These are phyloP conservation scores for Seriola aureovittata DNA, from an alignment of 2,113 vertebrate genomes.

Conservation along the genomic window DNA sequence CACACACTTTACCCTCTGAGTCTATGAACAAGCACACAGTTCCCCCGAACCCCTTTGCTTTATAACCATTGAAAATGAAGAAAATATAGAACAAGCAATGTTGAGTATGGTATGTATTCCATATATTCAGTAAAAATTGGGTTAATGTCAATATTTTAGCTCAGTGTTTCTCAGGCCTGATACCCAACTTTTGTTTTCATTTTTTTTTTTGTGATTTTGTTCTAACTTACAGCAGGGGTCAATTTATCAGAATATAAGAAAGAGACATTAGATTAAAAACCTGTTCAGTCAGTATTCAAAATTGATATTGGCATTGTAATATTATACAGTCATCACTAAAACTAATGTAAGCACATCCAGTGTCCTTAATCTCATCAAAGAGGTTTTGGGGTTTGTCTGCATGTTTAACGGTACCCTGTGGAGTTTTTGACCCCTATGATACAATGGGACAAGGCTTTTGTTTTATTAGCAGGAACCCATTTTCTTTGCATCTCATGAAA, in stretches of 20 bases:
- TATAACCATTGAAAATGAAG: slow-evolving; percentile 16
- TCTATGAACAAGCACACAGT: slow-evolving; percentile 35
- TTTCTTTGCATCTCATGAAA: background rate
- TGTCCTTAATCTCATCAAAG: background rate
- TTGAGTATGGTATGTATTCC: slow-evolving; percentile 3
- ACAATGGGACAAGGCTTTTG: no score
- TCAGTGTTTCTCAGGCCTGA: background rate
- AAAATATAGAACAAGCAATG: slow-evolving; percentile 5
- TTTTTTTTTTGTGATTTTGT: no score
- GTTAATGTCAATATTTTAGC: background rate
- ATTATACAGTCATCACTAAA: background rate
- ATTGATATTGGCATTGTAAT: background rate
- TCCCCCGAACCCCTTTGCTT: slow-evolving; percentile 12
- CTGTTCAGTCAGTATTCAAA: background rate
- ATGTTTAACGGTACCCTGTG: background rate
- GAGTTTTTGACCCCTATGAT: background rate
- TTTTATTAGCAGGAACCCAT: no score
- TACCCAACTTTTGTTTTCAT: background rate
- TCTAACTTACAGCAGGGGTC: background rate
- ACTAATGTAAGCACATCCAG: background rate
- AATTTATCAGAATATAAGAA: background rate
- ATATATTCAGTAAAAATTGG: background rate
- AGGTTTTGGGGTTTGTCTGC: background rate
- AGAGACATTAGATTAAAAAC: background rate
- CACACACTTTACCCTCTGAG: slow-evolving; percentile 58